Conservation (phyloP, 2,888 invertebrate genomes). For the Cylloceria caligata region DNA sequence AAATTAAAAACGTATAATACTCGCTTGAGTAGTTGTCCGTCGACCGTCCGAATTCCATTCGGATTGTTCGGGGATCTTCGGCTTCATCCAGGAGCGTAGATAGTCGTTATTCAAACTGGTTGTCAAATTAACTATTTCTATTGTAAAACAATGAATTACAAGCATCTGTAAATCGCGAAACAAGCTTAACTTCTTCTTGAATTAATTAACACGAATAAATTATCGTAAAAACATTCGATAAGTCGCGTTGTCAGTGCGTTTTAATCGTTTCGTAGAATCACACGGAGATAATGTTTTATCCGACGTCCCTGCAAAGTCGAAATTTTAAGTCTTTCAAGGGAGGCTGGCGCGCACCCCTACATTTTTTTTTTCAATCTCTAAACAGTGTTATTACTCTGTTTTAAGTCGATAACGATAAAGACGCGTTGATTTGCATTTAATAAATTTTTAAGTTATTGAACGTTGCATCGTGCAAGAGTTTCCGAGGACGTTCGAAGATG, state of each 20-base stretch:
- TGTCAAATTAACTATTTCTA: background rate
- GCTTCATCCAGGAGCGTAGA: constrained; percentile 32
- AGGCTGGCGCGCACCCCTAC: constrained; percentile 19
- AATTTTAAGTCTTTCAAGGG: constrained; percentile 35
- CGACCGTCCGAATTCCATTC: constrained; percentile 44
- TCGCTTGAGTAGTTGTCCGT: constrained; percentile 61
- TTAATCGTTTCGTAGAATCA: background rate
- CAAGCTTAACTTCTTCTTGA: no score
- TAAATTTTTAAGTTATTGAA: background rate
- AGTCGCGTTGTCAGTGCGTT: background rate
- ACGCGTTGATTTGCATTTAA: background rate
- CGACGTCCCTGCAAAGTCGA: constrained; percentile 21
- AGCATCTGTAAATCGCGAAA: background rate
- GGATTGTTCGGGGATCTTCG: constrained; percentile 57
- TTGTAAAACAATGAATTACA: background rate
- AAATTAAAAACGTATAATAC: constrained; percentile 8
- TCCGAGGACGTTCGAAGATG: constrained; percentile 51
- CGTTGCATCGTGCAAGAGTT: constrained; percentile 9
- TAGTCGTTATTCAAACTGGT: background rate
- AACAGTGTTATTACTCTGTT: background rate
- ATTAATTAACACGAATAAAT: background rate
- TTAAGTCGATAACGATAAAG: background rate
- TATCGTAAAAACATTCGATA: background rate
- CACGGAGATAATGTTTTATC: background rate
- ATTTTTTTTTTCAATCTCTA: constrained; percentile 12